Percentiles rank a stretch among this genome's conserved stretches.
These are phyloP conservation scores for Percina caprodes DNA, from an alignment of 2,113 vertebrate genomes.

Conservation along the genomic window DNA sequence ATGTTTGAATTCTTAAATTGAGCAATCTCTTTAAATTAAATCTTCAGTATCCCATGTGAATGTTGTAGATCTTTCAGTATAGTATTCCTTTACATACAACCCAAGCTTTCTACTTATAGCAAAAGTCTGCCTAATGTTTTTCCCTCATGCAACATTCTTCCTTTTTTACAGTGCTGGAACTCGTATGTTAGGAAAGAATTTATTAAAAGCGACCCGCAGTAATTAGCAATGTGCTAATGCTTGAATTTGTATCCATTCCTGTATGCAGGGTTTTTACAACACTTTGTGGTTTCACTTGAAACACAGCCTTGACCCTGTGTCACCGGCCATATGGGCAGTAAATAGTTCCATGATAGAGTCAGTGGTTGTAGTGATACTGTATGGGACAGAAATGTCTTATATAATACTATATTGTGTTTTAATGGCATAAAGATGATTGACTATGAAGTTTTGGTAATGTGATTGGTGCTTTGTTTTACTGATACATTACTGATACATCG, in stretches of 20 bases:
- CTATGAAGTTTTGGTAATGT: slow-evolving; percentile 11
- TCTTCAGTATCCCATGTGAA: slow-evolving; percentile 18
- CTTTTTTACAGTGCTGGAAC: slow-evolving; percentile 66
- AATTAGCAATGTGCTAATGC: slow-evolving; percentile 81
- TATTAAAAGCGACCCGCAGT: slow-evolving; percentile 70
- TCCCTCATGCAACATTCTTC: slow-evolving; percentile 59
- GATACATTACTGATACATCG: not conserved
- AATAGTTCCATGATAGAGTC: slow-evolving; percentile 80
- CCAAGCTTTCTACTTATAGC: slow-evolving; percentile 5
- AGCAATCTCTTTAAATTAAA: slow-evolving; percentile 11
- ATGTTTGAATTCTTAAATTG: slow-evolving; percentile 25
- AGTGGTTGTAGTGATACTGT: slow-evolving; percentile 63
- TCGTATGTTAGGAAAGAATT: slow-evolving; percentile 76
- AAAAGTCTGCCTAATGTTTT: slow-evolving; percentile 61
- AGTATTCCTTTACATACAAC: slow-evolving; percentile 35
- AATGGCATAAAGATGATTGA: slow-evolving; percentile 31
- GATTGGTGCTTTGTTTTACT: slow-evolving; percentile 27
- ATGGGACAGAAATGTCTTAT: slow-evolving; percentile 34
- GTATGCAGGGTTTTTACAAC: slow-evolving; percentile 73
- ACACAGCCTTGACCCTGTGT: slow-evolving; percentile 79
- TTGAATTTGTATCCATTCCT: slow-evolving; percentile 79
- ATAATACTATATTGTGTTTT: slow-evolving; percentile 10
- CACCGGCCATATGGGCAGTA: slow-evolving; percentile 82
- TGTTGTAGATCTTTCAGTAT: slow-evolving; percentile 7
- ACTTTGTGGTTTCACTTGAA: slow-evolving; percentile 79